phyloP scores from a whole-genome alignment of 2,113 vertebrate genomes.

The Rissa tridactyla region DNA sequence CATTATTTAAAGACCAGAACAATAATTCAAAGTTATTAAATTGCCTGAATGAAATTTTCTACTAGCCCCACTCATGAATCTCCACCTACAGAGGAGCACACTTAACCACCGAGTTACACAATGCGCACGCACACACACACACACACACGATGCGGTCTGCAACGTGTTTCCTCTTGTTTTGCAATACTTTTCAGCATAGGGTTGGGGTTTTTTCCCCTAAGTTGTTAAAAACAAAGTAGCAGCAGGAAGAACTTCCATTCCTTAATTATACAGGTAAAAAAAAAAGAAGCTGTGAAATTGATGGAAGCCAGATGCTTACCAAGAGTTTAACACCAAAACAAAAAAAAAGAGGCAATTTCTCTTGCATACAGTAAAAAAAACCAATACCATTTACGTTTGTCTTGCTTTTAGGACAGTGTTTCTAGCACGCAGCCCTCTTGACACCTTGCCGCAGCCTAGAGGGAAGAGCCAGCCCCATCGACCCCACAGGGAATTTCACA shows the following conservation, averaged over 20 bases:
- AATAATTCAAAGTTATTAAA: constrained; percentile 38
- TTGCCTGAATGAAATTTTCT: constrained; percentile 9
- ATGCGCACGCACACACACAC: neutral
- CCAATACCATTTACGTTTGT: neutral
- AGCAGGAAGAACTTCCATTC: neutral
- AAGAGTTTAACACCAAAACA: neutral
- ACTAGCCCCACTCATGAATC: neutral
- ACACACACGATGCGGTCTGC: fast-evolving
- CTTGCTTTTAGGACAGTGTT: neutral
- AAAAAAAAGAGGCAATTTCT: neutral
- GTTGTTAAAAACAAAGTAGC: neutral
- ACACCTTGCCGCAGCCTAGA: neutral
- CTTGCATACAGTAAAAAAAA: neutral
- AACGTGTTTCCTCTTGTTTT: neutral
- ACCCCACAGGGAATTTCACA: neutral
- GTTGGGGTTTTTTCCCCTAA: neutral
- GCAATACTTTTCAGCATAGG: neutral
- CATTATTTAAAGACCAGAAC: constrained; percentile 33
- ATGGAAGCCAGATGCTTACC: neutral
- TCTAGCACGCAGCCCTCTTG: neutral
- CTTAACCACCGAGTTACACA: neutral
- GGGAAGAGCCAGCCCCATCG: neutral
- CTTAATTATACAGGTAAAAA: neutral
- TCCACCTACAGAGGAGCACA: neutral
- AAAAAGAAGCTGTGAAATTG: neutral